Conservation (phyloP, 2,797 vertebrate genomes). For the Remorina albescens region DNA sequence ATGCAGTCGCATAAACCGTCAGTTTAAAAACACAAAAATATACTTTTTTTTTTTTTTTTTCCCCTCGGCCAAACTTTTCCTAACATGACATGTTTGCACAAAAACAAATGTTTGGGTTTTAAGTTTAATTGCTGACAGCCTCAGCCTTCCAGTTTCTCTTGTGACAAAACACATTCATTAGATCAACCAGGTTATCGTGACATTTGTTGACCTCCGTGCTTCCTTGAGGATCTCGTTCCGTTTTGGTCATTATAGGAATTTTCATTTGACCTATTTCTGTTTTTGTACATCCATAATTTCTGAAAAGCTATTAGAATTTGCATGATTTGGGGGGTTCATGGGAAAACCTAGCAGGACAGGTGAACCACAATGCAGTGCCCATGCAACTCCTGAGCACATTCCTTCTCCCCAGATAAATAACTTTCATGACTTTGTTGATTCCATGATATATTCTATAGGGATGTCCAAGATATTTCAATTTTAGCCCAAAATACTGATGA, state of each 20-base stretch:
- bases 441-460: not conserved
- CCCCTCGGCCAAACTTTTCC: not conserved
- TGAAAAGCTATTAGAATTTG: not conserved
- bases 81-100: too few species aligned
- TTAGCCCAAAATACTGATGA: not conserved
- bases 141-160: not conserved
- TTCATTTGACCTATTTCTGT: not conserved
- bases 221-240: not conserved
- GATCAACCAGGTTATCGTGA: not conserved
- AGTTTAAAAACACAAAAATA: not conserved
- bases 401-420: not conserved
- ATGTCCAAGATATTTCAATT: not conserved
- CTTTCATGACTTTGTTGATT: not conserved
- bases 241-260: conserved; percentile 1
- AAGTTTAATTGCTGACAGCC: not conserved
- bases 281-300: not conserved
- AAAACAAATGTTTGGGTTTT: not conserved
- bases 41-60: too few species aligned
- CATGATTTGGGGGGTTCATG: not conserved
- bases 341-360: too few species aligned
- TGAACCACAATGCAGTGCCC: not conserved
- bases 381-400: not conserved
- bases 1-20: conserved; percentile 3
- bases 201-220: not conserved
- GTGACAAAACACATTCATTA: too few species aligned